These are phyloP conservation scores for Chunga burmeisteri DNA, from an alignment of 2,113 vertebrate species.

Conservation along the genomic window DNA sequence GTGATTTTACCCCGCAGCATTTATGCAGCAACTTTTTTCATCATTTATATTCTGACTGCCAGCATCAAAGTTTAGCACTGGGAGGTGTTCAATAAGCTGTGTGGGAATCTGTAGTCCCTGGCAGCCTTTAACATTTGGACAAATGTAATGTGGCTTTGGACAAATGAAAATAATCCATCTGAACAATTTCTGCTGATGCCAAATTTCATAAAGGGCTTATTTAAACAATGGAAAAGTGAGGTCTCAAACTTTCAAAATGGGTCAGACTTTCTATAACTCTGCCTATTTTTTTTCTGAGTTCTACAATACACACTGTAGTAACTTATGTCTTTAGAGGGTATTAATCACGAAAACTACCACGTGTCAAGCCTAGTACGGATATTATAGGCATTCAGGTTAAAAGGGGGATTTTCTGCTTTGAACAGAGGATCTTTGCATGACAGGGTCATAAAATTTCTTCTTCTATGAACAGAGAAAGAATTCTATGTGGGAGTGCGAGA, in stretches of 20 bases:
- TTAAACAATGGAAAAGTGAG: background rate
- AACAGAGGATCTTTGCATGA: background rate
- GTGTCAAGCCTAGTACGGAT: background rate
- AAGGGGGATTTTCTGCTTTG: slow-evolving; percentile 30
- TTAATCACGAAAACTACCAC: slow-evolving; percentile 17
- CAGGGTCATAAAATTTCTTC: background rate
- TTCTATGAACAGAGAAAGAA: background rate
- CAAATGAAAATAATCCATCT: slow-evolving; percentile 28
- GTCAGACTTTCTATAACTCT: background rate
- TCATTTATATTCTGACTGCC: background rate
- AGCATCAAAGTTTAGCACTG: background rate
- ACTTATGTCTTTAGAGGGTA: background rate
- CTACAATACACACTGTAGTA: background rate
- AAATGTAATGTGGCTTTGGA: background rate
- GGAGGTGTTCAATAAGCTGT: background rate
- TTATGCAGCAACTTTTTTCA: background rate
- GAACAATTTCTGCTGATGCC: slow-evolving; percentile 16
- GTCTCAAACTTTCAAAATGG: background rate
- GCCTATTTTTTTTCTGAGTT: background rate
- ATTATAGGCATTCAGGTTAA: slow-evolving; percentile 2
- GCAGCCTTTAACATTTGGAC: background rate
- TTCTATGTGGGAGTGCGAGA: background rate
- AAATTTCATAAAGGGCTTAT: background rate
- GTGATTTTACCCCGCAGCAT: background rate
- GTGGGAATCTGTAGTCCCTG: background rate